Percentiles rank a stretch among this genome's conserved stretches.
Conservation (phyloP, 2,888 invertebrate species). For the Agrypnus murinus region DNA sequence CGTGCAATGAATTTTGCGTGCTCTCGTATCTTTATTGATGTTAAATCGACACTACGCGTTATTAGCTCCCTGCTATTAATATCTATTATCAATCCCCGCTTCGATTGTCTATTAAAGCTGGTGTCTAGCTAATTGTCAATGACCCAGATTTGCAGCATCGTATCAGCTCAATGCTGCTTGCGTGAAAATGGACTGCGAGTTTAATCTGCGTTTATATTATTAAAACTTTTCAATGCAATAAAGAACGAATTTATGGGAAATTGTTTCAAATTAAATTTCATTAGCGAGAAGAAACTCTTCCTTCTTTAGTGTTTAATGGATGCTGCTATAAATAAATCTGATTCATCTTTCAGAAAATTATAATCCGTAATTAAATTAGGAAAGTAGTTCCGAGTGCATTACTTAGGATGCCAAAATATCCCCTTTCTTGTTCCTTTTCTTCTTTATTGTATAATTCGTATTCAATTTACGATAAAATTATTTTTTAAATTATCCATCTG, state of each 20-base stretch:
- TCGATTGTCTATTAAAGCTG: slow-evolving; percentile 37
- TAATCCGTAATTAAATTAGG: slow-evolving; percentile 7
- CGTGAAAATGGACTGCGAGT: slow-evolving; percentile 19
- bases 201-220: slow-evolving; percentile 34
- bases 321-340: slow-evolving; percentile 18
- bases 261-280: slow-evolving; percentile 39
- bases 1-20: slow-evolving; percentile 27
- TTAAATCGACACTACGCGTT: slow-evolving; percentile 29
- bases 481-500: slow-evolving; percentile 14
- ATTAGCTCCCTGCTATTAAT: slow-evolving; percentile 36
- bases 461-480: slow-evolving; percentile 9
- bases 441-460: neutral
- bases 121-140: slow-evolving; percentile 30
- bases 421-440: neutral
- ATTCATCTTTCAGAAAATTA: neutral
- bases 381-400: neutral
- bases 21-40: slow-evolving; percentile 28
- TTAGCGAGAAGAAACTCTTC: slow-evolving; percentile 18
- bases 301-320: slow-evolving; percentile 1
- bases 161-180: neutral
- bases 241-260: slow-evolving; percentile 32
- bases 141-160: slow-evolving; percentile 33
- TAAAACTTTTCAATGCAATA: slow-evolving; percentile 33
- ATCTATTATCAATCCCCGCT: slow-evolving; percentile 36
- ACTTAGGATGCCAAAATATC: neutral